These are phyloP conservation scores for Nixonia krombeini DNA, from an alignment of 1,140 invertebrate species.

Conservation along the genomic window DNA sequence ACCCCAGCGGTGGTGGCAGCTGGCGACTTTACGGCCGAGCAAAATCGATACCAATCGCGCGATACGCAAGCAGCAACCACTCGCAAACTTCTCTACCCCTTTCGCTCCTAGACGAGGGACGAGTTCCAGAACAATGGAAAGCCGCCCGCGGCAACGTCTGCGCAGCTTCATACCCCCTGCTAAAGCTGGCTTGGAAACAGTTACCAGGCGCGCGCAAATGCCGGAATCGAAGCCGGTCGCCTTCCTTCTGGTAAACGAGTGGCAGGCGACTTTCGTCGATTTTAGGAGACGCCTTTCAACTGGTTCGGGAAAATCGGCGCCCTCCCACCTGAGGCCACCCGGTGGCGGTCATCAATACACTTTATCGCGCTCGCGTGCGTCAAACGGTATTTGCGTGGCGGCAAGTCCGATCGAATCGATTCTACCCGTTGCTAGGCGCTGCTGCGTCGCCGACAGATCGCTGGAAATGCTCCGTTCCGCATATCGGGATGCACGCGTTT, in stretches of 20 bases:
- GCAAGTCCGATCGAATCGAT: conserved; percentile 10
- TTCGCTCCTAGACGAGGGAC: not conserved
- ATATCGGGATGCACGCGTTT: too few relatives aligned
- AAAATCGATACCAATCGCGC: not conserved
- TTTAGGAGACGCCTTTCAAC: too few relatives aligned
- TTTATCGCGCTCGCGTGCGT: not conserved
- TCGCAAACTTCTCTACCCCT: not conserved
- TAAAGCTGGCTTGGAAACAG: not conserved
- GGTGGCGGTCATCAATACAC: not conserved
- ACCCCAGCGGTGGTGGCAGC: not conserved
- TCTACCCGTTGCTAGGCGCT: conserved; percentile 35
- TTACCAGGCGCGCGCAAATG: not conserved
- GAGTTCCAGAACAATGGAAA: not conserved
- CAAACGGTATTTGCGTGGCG: not conserved
- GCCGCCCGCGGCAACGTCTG: not conserved
- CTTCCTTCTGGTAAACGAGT: too few relatives aligned
- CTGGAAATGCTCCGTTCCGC: conserved; percentile 12
- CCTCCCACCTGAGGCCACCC: too few relatives aligned
- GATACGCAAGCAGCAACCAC: not conserved
- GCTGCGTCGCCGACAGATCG: conserved; percentile 19
- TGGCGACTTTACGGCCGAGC: not conserved
- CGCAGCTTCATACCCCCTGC: not conserved
- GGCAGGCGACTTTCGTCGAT: too few relatives aligned
- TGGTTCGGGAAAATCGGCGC: too few relatives aligned
- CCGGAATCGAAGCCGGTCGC: too few relatives aligned